Percentiles rank a stretch among this genome's conserved stretches.
These are phyloP conservation scores for Helicoverpa zea DNA, from an alignment of 1,140 invertebrate species.

Conservation along the genomic window DNA sequence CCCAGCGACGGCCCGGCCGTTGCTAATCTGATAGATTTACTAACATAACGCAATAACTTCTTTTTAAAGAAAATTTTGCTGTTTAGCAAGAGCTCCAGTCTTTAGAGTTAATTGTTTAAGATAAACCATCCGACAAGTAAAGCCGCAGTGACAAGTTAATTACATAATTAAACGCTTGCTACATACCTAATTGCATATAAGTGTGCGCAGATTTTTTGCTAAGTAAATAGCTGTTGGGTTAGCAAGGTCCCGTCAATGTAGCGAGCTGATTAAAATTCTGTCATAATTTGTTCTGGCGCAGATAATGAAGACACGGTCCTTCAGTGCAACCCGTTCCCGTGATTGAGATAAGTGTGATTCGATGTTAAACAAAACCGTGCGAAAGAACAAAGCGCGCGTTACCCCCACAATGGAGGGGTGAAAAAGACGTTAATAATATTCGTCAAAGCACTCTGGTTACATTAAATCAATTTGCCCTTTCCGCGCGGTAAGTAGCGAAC, in stretches of 20 bases:
- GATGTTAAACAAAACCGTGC: constrained; percentile 72
- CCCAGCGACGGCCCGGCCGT: constrained; percentile 21
- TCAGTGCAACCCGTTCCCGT: constrained; percentile 59
- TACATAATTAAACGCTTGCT: constrained; percentile 38
- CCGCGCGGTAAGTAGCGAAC: constrained; percentile 86
- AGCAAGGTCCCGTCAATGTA: background rate
- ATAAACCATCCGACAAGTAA: constrained; percentile 33
- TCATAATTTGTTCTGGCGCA: constrained; percentile 15
- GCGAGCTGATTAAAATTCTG: constrained; percentile 15
- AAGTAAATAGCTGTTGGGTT: background rate
- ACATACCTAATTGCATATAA: constrained; percentile 27
- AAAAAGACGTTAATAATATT: constrained; percentile 87
- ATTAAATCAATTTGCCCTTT: constrained; percentile 87
- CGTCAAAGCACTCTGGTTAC: constrained; percentile 86
- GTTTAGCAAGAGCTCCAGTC: constrained; percentile 10
- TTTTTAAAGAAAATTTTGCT: constrained; percentile 6
- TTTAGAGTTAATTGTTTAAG: constrained; percentile 1
- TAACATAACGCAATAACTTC: background rate
- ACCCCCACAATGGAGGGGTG: constrained; percentile 70
- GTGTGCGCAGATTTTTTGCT: constrained; percentile 19
- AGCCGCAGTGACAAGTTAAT: constrained; percentile 34
- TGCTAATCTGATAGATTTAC: constrained; percentile 40
- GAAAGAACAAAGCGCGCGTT: constrained; percentile 84
- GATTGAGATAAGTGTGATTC: constrained; percentile 82
- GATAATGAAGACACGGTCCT: constrained; percentile 35